These are phyloP conservation scores for Petrolisthes manimaculis DNA, from an alignment of 2,888 invertebrate genomes.

Conservation along the genomic window DNA sequence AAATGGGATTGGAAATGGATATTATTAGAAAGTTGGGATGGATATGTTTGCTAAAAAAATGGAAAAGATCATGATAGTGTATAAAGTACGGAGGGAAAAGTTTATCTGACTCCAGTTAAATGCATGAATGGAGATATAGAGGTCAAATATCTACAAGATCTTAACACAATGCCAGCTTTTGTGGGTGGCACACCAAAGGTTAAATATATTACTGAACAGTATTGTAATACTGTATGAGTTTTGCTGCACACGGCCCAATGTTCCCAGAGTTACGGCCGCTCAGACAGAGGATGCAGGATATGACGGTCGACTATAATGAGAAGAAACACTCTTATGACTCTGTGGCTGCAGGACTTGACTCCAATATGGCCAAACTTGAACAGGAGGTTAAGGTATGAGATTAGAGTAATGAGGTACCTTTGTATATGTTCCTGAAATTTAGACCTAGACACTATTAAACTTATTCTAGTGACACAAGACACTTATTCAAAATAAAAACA, in stretches of 20 bases:
- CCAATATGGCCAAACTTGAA: constrained; percentile 73
- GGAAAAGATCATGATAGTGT: no score
- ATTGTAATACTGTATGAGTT: background rate
- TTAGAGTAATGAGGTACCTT: background rate
- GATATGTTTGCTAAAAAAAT: no score
- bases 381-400: constrained; percentile 60
- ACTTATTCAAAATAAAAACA: background rate
- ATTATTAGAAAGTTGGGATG: no score
- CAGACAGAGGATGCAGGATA: constrained; percentile 77
- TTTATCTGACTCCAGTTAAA: no score
- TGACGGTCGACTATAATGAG: constrained; percentile 78
- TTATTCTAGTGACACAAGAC: background rate
- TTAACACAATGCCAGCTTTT: no score
- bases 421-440: background rate
- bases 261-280: constrained; percentile 76
- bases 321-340: constrained; percentile 79
- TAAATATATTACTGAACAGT: background rate
- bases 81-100: no score
- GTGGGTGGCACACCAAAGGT: no score
- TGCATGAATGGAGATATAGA: no score
- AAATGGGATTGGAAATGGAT: no score
- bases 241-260: no score
- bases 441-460: background rate
- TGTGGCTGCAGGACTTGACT: constrained; percentile 75
- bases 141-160: no score